Percentiles rank a stretch among this genome's conserved stretches.
Conservation (phyloP, 2,797 vertebrate species). For the Ispidina picta region DNA sequence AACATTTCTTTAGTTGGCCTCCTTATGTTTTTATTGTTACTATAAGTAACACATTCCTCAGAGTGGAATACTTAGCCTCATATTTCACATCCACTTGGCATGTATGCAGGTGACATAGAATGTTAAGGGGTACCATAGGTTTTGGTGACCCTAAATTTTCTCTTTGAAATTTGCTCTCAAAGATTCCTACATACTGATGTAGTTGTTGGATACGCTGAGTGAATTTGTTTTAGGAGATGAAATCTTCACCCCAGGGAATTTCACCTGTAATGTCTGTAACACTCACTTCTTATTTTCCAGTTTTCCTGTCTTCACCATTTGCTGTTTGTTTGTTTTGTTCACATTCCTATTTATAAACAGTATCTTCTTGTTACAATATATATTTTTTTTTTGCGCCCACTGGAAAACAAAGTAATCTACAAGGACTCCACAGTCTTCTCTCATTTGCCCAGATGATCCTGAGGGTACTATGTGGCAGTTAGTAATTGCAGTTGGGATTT, state of each 20-base stretch:
- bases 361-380: background rate
- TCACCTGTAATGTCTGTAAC: background rate
- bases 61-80: background rate
- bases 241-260: background rate
- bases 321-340: background rate
- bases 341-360: background rate
- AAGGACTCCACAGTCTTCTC: background rate
- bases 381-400: background rate
- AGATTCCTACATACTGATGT: background rate
- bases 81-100: background rate
- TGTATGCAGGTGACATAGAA: background rate
- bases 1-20: background rate
- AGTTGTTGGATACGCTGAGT: background rate
- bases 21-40: background rate
- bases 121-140: background rate
- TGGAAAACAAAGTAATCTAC: conserved; percentile 18
- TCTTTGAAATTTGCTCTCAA: background rate
- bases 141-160: background rate
- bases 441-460: background rate
- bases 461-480: background rate
- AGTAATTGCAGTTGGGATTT: conserved; percentile 42
- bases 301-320: background rate
- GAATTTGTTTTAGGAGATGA: background rate
- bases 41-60: background rate
- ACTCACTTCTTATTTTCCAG: background rate